A percentile compares a stretch with the other conserved stretches of the same genome.
Conservation (phyloP, 2,113 vertebrate genomes). For the Chaetops frenatus region DNA sequence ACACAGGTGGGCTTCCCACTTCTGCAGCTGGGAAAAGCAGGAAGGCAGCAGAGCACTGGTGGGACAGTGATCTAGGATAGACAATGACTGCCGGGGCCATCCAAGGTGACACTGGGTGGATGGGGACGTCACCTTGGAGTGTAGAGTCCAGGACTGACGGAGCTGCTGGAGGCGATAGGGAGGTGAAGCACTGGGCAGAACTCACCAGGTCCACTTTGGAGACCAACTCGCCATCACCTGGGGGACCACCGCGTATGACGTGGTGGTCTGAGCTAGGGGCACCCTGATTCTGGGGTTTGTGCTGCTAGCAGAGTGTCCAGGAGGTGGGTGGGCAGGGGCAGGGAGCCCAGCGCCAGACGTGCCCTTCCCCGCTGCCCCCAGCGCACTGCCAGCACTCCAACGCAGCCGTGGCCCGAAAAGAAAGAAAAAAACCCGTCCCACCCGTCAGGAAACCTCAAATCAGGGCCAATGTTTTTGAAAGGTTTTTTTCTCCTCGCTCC, state of each 20-base stretch:
- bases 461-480: constrained; percentile 63
- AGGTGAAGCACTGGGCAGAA: not conserved
- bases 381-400: not conserved
- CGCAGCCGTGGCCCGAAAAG: not conserved
- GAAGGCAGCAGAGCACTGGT: not conserved
- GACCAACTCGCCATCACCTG: not conserved
- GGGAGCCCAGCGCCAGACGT: accelerated
- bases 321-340: not conserved
- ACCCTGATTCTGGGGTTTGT: too few species aligned
- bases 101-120: not conserved
- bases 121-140: accelerated
- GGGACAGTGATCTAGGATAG: not conserved
- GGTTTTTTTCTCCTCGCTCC: not conserved
- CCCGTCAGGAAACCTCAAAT: constrained; percentile 63
- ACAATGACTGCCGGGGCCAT: not conserved
- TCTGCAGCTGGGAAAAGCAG: not conserved
- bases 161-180: not conserved
- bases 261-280: not conserved
- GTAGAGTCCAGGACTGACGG: not conserved
- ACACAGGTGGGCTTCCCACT: not conserved
- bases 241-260: accelerated
- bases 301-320: not conserved
- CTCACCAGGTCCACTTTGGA: not conserved
- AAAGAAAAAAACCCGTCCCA: not conserved
- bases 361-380: not conserved